phyloP scores from a whole-genome alignment of 37 sponge, comb jelly and placozoan genomes.

The Chondrosia reniformis region DNA sequence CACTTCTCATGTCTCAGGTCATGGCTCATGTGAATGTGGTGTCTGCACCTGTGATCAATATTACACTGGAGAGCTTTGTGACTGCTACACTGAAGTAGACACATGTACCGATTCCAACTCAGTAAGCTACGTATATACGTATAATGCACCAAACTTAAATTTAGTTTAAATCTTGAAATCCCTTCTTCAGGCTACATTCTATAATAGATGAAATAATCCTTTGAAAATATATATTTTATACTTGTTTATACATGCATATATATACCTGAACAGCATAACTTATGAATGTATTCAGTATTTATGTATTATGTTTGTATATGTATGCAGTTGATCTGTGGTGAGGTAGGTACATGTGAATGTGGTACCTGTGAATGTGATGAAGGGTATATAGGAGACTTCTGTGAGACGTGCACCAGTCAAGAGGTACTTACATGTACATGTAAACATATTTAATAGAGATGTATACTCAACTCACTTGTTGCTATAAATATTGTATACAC shows the following conservation, averaged over 20 bases:
- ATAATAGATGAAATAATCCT: neutral
- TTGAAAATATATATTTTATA: neutral
- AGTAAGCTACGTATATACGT: neutral
- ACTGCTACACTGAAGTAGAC: neutral
- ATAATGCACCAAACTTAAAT: neutral
- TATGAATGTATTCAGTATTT: neutral
- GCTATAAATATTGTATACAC: too few relatives aligned
- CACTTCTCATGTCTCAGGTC: neutral
- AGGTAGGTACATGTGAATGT: neutral
- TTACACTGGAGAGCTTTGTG: slow-evolving; percentile 1
- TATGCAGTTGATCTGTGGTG: neutral
- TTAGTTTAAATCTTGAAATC: neutral
- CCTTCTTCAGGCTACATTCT: neutral
- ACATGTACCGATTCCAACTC: neutral
- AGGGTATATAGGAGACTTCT: neutral
- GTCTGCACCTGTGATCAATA: neutral
- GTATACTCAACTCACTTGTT: too few relatives aligned
- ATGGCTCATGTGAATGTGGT: neutral
- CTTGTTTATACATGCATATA: neutral
- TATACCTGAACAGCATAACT: neutral
- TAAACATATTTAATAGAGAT: neutral
- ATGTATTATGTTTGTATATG: neutral
- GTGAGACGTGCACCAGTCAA: neutral
- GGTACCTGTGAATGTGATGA: neutral
- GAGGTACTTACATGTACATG: neutral